Percentiles rank a stretch among this genome's conserved stretches.
phyloP scores from a whole-genome alignment of 2,797 vertebrate genomes.

The Protosalanx chinensis region DNA sequence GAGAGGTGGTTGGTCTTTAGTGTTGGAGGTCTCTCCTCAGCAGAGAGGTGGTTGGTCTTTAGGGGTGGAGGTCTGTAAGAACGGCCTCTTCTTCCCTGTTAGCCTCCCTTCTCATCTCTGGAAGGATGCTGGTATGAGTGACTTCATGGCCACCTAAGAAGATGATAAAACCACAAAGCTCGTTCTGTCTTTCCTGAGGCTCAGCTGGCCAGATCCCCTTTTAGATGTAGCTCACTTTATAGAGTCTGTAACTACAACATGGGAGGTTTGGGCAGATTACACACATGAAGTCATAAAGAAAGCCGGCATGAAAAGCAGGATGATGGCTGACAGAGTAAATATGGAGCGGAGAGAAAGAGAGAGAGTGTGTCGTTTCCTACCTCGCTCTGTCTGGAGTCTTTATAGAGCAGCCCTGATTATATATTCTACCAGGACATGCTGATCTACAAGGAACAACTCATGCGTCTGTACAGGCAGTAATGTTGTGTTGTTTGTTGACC shows the following conservation, averaged over 20 bases:
- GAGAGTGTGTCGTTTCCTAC: no score
- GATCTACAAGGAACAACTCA: neutral
- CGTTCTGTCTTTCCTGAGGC: constrained; percentile 46
- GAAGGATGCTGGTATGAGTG: constrained; percentile 52
- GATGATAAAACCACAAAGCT: constrained; percentile 61
- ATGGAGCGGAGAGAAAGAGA: constrained; percentile 38
- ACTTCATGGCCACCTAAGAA: constrained; percentile 65
- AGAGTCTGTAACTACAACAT: constrained; percentile 55
- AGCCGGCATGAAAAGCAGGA: constrained; percentile 65
- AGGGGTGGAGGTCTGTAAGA: no score
- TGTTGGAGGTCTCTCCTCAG: no score
- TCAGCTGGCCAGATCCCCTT: constrained; percentile 49
- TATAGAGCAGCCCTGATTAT: neutral
- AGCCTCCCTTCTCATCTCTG: constrained; percentile 18
- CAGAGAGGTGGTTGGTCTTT: no score
- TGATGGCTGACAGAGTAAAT: constrained; percentile 56
- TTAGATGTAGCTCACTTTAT: constrained; percentile 62
- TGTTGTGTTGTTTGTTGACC: neutral
- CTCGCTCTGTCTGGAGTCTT: neutral
- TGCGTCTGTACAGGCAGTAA: neutral
- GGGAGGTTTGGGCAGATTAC: constrained; percentile 42
- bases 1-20: no score
- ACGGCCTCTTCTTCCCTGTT: no score
- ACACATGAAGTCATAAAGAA: constrained; percentile 66
- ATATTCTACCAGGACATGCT: no score